Conservation (phyloP, 1,140 invertebrate species). For the Diabrotica virgifera region DNA sequence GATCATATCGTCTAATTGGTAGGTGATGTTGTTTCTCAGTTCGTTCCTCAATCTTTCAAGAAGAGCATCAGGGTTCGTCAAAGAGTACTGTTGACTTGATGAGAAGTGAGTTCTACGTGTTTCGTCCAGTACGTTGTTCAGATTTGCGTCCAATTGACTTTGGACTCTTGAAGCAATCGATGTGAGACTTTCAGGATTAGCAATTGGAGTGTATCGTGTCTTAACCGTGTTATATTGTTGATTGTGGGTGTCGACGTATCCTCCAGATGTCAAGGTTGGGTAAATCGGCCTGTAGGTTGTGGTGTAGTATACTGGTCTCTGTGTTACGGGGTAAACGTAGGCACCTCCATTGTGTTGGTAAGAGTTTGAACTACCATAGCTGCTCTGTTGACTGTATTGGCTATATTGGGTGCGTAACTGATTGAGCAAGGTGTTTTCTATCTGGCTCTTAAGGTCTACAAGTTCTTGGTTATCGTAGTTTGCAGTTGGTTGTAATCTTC, state of each 20-base stretch:
- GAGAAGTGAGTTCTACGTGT: conserved; percentile 31
- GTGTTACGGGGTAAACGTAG: conserved; percentile 20
- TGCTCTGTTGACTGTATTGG: conserved; percentile 4
- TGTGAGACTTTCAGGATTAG: conserved; percentile 34
- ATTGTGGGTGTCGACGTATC: not conserved
- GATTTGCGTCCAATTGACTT: conserved; percentile 29
- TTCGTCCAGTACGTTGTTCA: conserved; percentile 34
- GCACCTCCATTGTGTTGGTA: not conserved
- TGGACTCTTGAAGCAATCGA: conserved; percentile 37
- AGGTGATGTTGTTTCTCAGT: conserved; percentile 38
- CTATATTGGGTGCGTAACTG: conserved; percentile 32
- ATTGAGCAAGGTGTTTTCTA: conserved; percentile 38
- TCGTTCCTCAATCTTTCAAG: conserved; percentile 35
- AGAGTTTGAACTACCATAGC: not conserved
- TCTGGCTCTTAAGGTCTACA: conserved; percentile 34
- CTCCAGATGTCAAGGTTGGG: not conserved
- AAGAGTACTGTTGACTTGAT: conserved; percentile 17
- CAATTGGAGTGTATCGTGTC: conserved; percentile 28
- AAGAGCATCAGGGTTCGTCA: conserved; percentile 25
- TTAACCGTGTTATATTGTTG: conserved; percentile 5
- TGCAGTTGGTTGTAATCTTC: conserved; percentile 32
- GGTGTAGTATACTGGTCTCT: conserved; percentile 10
- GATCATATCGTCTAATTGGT: conserved; percentile 35
- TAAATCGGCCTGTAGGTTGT: not conserved
- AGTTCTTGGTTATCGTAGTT: conserved; percentile 44